Base-by-base conservation (phyloP, 92 coral and sea anemone species). In the Epizoanthus fatuus region DNA sequence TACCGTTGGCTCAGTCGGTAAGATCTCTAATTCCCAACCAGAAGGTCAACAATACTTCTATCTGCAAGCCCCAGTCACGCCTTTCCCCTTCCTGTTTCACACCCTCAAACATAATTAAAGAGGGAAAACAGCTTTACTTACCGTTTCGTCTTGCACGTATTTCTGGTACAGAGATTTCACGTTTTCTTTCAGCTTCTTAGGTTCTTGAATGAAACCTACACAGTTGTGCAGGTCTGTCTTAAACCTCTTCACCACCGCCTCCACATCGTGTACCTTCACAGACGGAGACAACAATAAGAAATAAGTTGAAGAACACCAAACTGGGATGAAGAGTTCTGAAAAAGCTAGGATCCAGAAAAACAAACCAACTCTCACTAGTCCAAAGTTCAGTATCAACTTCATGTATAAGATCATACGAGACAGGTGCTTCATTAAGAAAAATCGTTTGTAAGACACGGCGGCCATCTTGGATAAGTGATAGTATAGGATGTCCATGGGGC, bases 101-200 rank as follows among this genome's bases (percentile, higher is more conserved):
- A 49, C 32, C 11, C 22, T 0, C 67, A 38, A 49, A 7, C 70
- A 75, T 1, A 47, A 38, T 29, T 0, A 37, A 79, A 35, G 70
- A 35, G 19, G 38, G 19, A 25, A 64, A 3, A n/a, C 32, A 59
- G 63, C 12, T 11, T 13, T 42, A 47, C 94, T 29, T 87, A 95
- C 99, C 88, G 99, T 93, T 80, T 97, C 99, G 84, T 95, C 97
- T 72, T 95, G 99, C 16, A 97, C 99, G 70, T 97, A 97, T 95
- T 97, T 97, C 81, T 92, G 92, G 75, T 97, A 93, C 29, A 97
- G 81, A 3, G 92, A 65, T 86, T 97, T 95, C 69, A 97, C 97
- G 66, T 80, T 95, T 70, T 97, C 98, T 66, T 97, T 97, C 15
- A 97, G 91, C 90, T 95, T 94, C 94, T 97, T 97, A 5, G 99